Evolutionary conservation across 2,888 invertebrate genomes (phyloP).

Genomic region (Aporophyla lueneburgensis): DNA sequence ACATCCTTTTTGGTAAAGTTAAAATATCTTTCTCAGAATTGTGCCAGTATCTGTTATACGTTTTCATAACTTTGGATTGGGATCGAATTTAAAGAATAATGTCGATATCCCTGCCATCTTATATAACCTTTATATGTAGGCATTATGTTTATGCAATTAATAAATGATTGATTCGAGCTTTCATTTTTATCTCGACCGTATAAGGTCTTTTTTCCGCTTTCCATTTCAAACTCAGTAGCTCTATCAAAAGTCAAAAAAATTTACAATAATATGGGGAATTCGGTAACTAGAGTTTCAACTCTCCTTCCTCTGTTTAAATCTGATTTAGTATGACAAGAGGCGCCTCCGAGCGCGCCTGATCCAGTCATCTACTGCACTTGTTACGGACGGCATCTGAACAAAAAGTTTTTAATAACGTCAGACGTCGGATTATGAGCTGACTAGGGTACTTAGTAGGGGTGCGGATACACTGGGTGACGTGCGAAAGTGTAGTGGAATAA

Average conservation of each 20-base stretch:
- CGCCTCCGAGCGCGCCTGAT: constrained; percentile 28
- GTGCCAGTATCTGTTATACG: too few relatives aligned
- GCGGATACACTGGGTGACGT: constrained; percentile 52
- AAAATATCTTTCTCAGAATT: too few relatives aligned
- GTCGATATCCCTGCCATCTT: too few relatives aligned
- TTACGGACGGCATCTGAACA: constrained; percentile 47
- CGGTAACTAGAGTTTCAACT: not conserved
- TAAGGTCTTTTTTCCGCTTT: not conserved
- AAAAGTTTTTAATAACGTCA: constrained; percentile 72
- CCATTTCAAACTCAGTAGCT: not conserved
- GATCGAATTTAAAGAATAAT: too few relatives aligned
- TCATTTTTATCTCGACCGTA: too few relatives aligned
- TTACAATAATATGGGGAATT: not conserved
- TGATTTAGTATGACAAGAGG: constrained; percentile 37
- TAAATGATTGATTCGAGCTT: too few relatives aligned
- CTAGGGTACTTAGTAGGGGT: constrained; percentile 48
- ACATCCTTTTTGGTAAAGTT: not conserved
- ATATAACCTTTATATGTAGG: too few relatives aligned
- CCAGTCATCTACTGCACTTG: constrained; percentile 48
- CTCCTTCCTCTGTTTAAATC: constrained; percentile 3
- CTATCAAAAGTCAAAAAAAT: not conserved
- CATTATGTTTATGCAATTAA: too few relatives aligned
- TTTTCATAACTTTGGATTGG: too few relatives aligned
- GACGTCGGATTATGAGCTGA: constrained; percentile 73
- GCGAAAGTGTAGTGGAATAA: not conserved